Evolutionary conservation across 2,113 vertebrate genomes (phyloP), one percentile per base, ranked within the genome.

Genomic region (Jacana jacana): DNA sequence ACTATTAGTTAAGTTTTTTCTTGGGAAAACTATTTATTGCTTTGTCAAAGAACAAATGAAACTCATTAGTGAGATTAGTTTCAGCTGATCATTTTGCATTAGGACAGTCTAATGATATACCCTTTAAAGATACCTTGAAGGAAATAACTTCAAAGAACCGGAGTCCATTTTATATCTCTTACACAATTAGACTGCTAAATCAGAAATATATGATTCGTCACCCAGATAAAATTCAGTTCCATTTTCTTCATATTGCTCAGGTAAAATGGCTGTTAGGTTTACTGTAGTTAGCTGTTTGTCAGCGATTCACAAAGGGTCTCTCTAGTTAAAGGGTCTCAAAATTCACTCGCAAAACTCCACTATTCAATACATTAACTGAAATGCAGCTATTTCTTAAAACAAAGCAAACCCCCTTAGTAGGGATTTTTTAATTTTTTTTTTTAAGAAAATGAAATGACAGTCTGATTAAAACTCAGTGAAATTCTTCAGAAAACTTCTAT

Each of bases 31-130:
- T 97, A 97, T 97, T 98, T 97, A 98, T 97, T 98, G 96, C 82
- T 97, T 98, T 98, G 97, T 97, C 97, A 98, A 97, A 96, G 97
- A 97, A 97, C 96, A 97, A 98, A 98, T 97, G 97, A 98, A 98
- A 92, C 97, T 98, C 97, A 98, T 98, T 98, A 98, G 85, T 80
- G 86, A 97, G 97, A 98, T 98, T 98, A 98, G 97, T 98, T 98
- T 98, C 97, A 97, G 95, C 90, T 92, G 88, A 93, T 98, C 95
- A 95, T 97, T 98, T 98, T 96, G 84, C 80, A 97, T 96, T 97
- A 97, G 65, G 90, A 91, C 37, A 92, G 91, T 87, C 86, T 97
- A 98, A 97, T 96, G 97, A 96, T 55, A 89, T 48, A 93, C 23
- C 79, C 69, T 97, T 97, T 95, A 93, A 96, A 96, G 85, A 96